phyloP scores from a whole-genome alignment of 1,140 invertebrate species.

The Drosophila rufa region DNA sequence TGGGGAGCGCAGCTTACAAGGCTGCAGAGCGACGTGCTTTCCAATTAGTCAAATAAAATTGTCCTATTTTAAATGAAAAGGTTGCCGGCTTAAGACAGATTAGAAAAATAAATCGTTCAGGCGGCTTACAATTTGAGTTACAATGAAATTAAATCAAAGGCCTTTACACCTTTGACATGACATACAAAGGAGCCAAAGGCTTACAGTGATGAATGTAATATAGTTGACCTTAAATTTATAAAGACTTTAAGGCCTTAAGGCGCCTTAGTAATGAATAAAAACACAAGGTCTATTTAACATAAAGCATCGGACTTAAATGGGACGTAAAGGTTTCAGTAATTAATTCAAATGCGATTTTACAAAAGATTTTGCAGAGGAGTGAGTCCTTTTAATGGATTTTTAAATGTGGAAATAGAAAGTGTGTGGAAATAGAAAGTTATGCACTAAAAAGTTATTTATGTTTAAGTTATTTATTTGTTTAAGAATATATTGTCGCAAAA shows the following conservation, averaged over 20 bases:
- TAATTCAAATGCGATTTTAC: background rate
- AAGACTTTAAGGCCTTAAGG: background rate
- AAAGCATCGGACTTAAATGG: background rate
- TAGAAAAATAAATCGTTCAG: background rate
- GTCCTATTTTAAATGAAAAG: slow-evolving; percentile 1
- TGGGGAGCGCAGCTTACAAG: slow-evolving; percentile 5
- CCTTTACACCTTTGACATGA: background rate
- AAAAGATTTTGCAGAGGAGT: background rate
- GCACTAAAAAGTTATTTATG: background rate
- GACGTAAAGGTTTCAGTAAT: no score
- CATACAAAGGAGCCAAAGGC: background rate
- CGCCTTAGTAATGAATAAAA: background rate
- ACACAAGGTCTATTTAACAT: no score
- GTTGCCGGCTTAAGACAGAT: background rate
- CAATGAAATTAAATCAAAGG: background rate
- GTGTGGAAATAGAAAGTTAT: no score
- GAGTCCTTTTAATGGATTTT: background rate
- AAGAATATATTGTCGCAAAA: background rate
- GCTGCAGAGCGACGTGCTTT: background rate
- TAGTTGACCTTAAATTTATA: background rate
- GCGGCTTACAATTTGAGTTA: background rate
- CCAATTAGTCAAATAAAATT: slow-evolving; percentile 21
- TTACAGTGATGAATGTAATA: background rate
- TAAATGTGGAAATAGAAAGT: no score
- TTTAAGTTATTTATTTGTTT: background rate